Evolutionary conservation across 2,888 invertebrate species (phyloP), one percentile per base, ranked within the genome.

Genomic region (Philopedon plagiatum): DNA sequence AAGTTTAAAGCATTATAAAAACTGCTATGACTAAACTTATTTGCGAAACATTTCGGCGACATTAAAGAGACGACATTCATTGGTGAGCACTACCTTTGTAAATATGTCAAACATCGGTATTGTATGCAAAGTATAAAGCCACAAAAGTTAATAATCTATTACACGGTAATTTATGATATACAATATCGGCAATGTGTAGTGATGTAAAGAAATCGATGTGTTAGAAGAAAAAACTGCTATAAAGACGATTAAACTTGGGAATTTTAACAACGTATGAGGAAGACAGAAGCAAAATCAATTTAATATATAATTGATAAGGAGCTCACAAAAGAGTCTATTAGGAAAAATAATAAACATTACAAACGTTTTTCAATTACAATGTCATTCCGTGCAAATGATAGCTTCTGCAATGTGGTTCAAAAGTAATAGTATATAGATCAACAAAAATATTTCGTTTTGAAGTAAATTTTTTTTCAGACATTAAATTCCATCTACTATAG

Each of bases 131-230:
- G 67, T 23, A 62, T 66, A 29, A 49, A 54, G 56, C 26, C 63
- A 54, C 57, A 72, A 72, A 72, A 72, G 63, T 67, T 72, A 72
- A 67, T 72, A 72, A 67, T 66, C 63, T 63, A 72, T 66, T 67
- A 71, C 58, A 71, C 66, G 71, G 60, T 58, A 46, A 34, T 32
- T 71, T 71, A 71, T 26, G 41, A 58, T 54, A 41, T 61, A 71
- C 65, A 71, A 65, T 71, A 61, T 61, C 34, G 46, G 65, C 39
- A 58, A 64, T 64, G 44, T 63, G 46, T 58, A 46, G 49, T 32
- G 34, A 62, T 54, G 21, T 39, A 64, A 64, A 54, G 64, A 64
- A 39, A 54, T 51, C 23, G 54, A 64, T 64, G 64, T 51, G 29
- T 29, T 64, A 23, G 21, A 18, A 13, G 11, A 21, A 62, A 49